Evolutionary conservation across 1,140 invertebrate species (phyloP).

Genomic region (Achroia grisella): DNA sequence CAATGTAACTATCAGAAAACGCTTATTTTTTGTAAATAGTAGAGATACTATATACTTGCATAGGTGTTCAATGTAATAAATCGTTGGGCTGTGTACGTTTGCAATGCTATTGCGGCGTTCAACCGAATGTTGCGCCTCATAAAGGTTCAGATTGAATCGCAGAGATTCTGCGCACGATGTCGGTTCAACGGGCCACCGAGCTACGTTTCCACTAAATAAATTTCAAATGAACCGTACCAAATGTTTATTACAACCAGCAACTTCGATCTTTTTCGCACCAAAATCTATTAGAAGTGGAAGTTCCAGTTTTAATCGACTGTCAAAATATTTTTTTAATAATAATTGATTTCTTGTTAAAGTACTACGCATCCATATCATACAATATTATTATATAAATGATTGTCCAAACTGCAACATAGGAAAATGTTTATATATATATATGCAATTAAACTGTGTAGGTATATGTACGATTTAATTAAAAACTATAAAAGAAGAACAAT

Average conservation of each 20-base stretch:
- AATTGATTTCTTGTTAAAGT: no score
- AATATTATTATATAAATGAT: no score
- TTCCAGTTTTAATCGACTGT: not conserved
- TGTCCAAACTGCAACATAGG: no score
- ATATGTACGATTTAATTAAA: no score
- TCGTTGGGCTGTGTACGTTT: not conserved
- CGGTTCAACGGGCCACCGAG: slow-evolving; percentile 20
- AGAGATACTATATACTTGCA: not conserved
- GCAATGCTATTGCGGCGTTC: not conserved
- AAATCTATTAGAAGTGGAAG: slow-evolving; percentile 22
- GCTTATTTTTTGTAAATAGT: no score
- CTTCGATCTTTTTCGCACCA: slow-evolving; percentile 11
- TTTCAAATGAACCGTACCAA: slow-evolving; percentile 39
- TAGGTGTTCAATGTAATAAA: not conserved
- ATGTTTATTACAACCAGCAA: slow-evolving; percentile 35
- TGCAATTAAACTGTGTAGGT: no score
- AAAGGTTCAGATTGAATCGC: not conserved
- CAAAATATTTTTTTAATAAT: no score
- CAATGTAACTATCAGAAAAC: no score
- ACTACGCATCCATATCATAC: no score
- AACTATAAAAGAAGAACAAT: no score
- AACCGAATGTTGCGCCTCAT: not conserved
- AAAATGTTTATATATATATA: no score
- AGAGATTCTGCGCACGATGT: slow-evolving; percentile 18
- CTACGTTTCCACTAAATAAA: slow-evolving; percentile 45